phyloP scores from a whole-genome alignment of 2,113 vertebrate genomes.

The Cryptomyrus ogoouensis region DNA sequence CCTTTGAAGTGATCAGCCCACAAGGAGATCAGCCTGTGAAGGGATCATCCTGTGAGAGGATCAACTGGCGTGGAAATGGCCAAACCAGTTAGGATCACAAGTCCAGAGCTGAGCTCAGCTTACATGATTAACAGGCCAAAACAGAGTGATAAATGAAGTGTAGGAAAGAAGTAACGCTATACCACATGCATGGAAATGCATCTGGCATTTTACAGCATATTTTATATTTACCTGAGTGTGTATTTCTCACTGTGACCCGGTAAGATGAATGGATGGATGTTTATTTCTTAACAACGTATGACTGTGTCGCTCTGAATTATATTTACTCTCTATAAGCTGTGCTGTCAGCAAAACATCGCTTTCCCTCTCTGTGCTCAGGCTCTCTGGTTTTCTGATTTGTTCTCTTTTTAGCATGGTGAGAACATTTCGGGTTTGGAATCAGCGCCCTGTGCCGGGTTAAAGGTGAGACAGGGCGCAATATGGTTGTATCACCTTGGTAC shows the following conservation, averaged over 20 bases:
- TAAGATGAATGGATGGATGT: conserved; percentile 6
- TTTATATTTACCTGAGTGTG: conserved; percentile 3
- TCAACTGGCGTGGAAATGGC: neutral
- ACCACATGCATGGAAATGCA: neutral
- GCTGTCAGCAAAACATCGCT: neutral
- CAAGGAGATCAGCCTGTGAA: neutral
- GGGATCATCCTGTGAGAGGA: neutral
- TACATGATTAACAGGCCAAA: neutral
- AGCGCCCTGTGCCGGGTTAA: neutral
- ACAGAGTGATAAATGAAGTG: neutral
- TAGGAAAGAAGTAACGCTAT: neutral
- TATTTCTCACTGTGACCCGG: neutral
- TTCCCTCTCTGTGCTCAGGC: neutral
- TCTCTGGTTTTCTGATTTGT: neutral
- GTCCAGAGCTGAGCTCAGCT: neutral
- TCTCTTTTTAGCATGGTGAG: neutral
- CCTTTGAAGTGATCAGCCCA: neutral
- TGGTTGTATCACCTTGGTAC: neutral
- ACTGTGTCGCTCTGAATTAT: neutral
- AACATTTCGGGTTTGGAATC: neutral
- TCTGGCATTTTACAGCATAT: conserved; percentile 1
- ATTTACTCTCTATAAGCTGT: neutral
- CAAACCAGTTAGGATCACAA: neutral
- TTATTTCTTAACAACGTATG: neutral
- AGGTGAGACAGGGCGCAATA: neutral